Conservation (phyloP, 2,797 vertebrate genomes). For the Gambelia wislizenii region DNA sequence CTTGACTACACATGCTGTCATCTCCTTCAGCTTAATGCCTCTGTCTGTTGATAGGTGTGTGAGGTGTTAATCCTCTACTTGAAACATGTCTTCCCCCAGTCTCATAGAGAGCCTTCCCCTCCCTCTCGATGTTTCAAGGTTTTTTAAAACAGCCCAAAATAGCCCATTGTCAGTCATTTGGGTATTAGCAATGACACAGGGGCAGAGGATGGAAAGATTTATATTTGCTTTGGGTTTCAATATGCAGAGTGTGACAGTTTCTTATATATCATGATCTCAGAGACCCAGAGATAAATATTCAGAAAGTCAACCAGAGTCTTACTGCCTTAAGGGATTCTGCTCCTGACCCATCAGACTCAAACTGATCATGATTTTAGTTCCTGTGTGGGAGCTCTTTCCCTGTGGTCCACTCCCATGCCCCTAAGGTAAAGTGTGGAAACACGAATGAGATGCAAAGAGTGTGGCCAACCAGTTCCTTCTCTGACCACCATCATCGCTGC, state of each 20-base stretch:
- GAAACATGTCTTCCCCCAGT: conserved; percentile 55
- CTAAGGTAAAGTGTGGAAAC: neutral
- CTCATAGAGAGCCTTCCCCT: conserved; percentile 40
- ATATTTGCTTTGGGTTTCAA: conserved; percentile 42
- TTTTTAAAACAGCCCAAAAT: conserved; percentile 53
- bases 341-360: neutral
- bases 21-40: conserved; percentile 70
- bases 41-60: conserved; percentile 74
- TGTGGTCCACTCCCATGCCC: neutral
- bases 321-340: neutral
- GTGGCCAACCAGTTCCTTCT: neutral
- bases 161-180: conserved; percentile 50
- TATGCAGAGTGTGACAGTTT: conserved; percentile 13
- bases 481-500: neutral
- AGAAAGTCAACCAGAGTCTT: neutral
- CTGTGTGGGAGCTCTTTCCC: neutral
- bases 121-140: conserved; percentile 70
- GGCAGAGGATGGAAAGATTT: conserved; percentile 15
- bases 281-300: neutral
- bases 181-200: conserved; percentile 11
- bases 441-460: neutral
- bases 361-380: neutral
- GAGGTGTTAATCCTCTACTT: conserved; percentile 74
- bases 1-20: conserved; percentile 73
- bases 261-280: neutral